Evolutionary conservation across 1,140 invertebrate species (phyloP).

Genomic region (Diabrotica undecimpunctata): DNA sequence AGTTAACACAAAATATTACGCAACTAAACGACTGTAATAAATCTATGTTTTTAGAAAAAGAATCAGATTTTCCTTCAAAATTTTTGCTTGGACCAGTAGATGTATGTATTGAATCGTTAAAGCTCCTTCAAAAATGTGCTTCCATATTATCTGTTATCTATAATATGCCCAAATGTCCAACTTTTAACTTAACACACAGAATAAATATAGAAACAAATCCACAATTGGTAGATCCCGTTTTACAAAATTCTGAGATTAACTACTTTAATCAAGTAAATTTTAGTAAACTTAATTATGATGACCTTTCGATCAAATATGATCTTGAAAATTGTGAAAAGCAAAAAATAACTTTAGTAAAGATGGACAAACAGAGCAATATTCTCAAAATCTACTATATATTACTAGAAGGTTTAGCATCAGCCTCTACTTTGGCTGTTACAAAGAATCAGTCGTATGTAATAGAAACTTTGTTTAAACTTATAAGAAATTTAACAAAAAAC

Average conservation of each 20-base stretch:
- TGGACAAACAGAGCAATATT: constrained; percentile 81
- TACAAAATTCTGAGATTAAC: constrained; percentile 70
- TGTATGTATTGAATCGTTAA: constrained; percentile 80
- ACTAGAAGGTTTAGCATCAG: constrained; percentile 83
- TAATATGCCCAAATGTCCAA: constrained; percentile 89
- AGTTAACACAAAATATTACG: constrained; percentile 1
- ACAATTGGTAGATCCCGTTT: constrained; percentile 78
- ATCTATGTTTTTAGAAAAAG: constrained; percentile 27
- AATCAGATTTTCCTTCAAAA: constrained; percentile 30
- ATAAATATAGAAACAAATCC: constrained; percentile 76
- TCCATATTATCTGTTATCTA: constrained; percentile 88
- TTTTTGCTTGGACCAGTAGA: constrained; percentile 49
- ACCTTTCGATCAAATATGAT: constrained; percentile 54
- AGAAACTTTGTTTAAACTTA: constrained; percentile 80
- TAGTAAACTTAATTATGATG: constrained; percentile 58
- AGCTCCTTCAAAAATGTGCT: constrained; percentile 80
- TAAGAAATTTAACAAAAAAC: constrained; percentile 69
- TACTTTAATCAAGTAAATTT: constrained; percentile 55
- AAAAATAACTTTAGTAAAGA: constrained; percentile 58
- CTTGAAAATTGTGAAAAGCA: constrained; percentile 57
- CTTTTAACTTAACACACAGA: constrained; percentile 85
- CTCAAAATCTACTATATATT: constrained; percentile 88
- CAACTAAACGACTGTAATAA: constrained; percentile 22
- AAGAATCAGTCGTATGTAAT: constrained; percentile 82
- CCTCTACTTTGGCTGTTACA: constrained; percentile 74